Conservation (phyloP, 2,888 invertebrate species). For the Oxystoma pomonae region DNA sequence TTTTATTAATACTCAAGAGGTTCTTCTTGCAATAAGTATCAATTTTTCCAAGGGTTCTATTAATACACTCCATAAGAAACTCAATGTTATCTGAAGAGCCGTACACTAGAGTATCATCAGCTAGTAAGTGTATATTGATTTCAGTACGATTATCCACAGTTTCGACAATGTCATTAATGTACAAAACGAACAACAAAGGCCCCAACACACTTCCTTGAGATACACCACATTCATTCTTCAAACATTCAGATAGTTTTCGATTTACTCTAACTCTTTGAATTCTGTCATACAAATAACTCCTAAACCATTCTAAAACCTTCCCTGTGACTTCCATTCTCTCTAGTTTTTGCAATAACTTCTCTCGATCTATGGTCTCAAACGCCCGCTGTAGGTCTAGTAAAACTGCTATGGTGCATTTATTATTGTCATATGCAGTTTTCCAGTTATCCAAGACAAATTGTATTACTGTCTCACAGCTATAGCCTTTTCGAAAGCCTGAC, state of each 20-base stretch:
- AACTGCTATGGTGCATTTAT: not conserved
- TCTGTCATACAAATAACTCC: not conserved
- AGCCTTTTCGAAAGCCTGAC: too few relatives aligned
- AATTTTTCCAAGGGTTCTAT: not conserved
- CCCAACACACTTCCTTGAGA: not conserved
- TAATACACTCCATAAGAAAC: not conserved
- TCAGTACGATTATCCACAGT: not conserved
- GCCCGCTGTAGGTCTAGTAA: not conserved
- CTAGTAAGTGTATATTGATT: not conserved
- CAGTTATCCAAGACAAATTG: too few relatives aligned
- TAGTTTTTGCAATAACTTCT: not conserved
- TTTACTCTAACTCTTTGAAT: not conserved
- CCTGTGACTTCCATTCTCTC: not conserved
- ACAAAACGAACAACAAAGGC: not conserved
- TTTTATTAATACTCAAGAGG: not conserved
- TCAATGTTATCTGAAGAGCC: not conserved
- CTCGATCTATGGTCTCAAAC: not conserved
- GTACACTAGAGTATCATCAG: not conserved
- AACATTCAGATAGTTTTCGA: not conserved
- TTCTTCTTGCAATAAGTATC: not conserved
- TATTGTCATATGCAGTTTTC: not conserved
- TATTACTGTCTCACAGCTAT: too few relatives aligned
- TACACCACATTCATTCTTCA: not conserved
- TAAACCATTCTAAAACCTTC: not conserved
- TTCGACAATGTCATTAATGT: not conserved